Evolutionary conservation across 2,113 vertebrate genomes (phyloP).

Genomic region (Panthera tigris): DNA sequence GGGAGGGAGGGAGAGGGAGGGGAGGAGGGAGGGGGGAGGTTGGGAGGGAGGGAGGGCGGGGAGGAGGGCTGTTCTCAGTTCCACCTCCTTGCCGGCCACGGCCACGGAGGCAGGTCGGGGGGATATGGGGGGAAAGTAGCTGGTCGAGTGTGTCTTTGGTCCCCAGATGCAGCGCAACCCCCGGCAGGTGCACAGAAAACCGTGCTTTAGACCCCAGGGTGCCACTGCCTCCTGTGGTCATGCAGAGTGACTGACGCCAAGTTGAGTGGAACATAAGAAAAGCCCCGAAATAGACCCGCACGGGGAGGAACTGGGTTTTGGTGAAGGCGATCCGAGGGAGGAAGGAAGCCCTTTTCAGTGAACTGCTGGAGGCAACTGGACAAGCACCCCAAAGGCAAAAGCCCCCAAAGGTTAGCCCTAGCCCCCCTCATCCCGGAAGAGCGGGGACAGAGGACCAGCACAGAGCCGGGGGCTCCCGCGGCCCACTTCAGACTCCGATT

Average conservation of each 20-base stretch:
- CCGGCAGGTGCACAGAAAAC: fast-evolving
- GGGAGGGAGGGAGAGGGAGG: no score
- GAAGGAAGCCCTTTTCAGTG: background rate
- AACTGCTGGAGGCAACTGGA: background rate
- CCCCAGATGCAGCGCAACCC: background rate
- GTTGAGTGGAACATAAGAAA: background rate
- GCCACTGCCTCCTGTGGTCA: background rate
- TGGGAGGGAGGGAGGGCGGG: background rate
- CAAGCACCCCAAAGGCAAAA: background rate
- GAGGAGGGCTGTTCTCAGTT: background rate
- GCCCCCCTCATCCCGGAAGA: background rate
- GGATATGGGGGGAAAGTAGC: background rate
- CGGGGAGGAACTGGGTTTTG: background rate
- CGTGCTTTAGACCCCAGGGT: background rate
- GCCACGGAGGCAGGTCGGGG: background rate
- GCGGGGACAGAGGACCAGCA: background rate
- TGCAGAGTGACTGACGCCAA: background rate
- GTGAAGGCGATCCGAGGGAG: background rate
- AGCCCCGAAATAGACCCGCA: background rate
- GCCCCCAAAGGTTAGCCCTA: background rate
- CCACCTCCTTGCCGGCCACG: fast-evolving
- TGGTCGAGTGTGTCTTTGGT: background rate
- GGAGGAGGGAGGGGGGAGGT: background rate
- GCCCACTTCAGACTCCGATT: background rate
- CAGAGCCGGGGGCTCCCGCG: background rate